Evolutionary conservation across 1,140 invertebrate species (phyloP).

Genomic region (Aricia agestis): DNA sequence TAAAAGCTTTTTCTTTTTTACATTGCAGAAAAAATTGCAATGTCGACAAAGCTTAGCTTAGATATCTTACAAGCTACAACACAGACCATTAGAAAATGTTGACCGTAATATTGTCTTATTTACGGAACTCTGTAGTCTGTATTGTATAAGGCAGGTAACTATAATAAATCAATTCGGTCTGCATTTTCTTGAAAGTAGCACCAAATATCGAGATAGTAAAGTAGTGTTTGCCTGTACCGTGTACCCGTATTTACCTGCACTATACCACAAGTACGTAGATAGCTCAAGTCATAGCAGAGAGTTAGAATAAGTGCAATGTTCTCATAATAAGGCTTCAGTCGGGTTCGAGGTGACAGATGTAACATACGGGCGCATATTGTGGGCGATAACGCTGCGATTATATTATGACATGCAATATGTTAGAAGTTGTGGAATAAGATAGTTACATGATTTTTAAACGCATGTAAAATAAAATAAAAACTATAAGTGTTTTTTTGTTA

Average conservation of each 20-base stretch:
- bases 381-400: background rate
- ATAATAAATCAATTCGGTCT: background rate
- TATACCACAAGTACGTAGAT: slow-evolving; percentile 20
- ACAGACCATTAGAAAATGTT: too few species aligned
- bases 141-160: background rate
- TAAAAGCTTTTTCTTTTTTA: too few species aligned
- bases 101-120: background rate
- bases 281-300: too few species aligned
- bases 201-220: background rate
- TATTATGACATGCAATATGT: background rate
- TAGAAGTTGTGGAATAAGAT: background rate
- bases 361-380: slow-evolving; percentile 20
- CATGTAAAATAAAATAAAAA: too few species aligned
- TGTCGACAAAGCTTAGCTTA: too few species aligned
- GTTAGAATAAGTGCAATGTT: slow-evolving; percentile 41
- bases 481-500: too few species aligned
- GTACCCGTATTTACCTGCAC: background rate
- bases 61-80: too few species aligned
- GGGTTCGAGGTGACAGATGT: slow-evolving; percentile 28
- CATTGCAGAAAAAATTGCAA: too few species aligned
- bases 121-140: background rate
- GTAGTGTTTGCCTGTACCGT: background rate
- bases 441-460: too few species aligned
- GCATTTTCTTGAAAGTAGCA: background rate
- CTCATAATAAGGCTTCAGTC: slow-evolving; percentile 38